A percentile compares a stretch with the other conserved stretches of the same genome.
These are phyloP conservation scores for Euglossa dilemma DNA, from an alignment of 1,140 invertebrate species.

Conservation along the genomic window DNA sequence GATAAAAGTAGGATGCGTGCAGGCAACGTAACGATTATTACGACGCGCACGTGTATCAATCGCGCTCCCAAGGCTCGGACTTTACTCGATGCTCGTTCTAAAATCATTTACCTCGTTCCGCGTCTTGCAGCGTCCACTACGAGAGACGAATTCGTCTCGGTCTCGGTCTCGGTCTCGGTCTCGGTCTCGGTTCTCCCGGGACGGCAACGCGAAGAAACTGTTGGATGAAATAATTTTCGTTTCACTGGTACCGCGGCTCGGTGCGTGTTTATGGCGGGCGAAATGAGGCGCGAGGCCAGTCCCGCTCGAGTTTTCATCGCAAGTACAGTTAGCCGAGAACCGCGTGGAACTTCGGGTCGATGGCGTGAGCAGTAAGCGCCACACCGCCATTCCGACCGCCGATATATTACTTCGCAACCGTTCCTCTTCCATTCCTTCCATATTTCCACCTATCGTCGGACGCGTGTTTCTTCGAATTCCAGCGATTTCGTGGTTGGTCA, in stretches of 20 bases:
- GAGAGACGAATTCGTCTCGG: not conserved
- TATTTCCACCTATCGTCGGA: no score
- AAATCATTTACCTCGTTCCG: not conserved
- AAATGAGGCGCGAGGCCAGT: not conserved
- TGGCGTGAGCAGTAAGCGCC: conserved; percentile 57
- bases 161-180: no score
- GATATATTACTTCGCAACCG: not conserved
- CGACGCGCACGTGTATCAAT: not conserved
- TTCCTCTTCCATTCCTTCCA: no score
- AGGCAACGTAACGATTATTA: not conserved
- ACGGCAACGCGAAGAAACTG: no score
- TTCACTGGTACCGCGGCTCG: no score
- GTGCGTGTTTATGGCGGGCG: not conserved
- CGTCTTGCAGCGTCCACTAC: not conserved
- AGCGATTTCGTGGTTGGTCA: no score
- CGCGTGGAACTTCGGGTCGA: conserved; percentile 63
- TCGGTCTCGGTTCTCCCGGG: no score
- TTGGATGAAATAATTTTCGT: no score
- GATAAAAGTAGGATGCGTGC: conserved; percentile 3
- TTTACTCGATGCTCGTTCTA: not conserved
- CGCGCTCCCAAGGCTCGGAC: not conserved
- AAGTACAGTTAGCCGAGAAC: conserved; percentile 65
- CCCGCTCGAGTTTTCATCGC: conserved; percentile 38
- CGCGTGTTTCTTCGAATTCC: not conserved
- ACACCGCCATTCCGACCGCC: conserved; percentile 26